Evolutionary conservation across 2,113 vertebrate species (phyloP).

Genomic region (Erpornis zantholeuca): DNA sequence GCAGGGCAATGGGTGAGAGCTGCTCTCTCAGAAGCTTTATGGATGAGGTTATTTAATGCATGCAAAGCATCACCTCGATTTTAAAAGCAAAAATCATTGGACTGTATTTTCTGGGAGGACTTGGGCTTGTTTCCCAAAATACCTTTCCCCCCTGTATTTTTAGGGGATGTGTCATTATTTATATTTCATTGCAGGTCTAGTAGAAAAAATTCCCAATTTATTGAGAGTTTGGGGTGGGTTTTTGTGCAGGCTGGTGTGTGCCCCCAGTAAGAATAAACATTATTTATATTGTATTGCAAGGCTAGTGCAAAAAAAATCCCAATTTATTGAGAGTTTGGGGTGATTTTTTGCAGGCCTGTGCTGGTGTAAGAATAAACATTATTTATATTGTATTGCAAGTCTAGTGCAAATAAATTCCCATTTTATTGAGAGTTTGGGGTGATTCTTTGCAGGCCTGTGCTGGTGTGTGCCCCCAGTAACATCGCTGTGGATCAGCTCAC

Average conservation of each 20-base stretch:
- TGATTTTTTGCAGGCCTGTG: too few species aligned
- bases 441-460: conserved; percentile 80
- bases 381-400: background rate
- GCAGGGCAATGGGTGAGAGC: conserved; percentile 92
- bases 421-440: background rate
- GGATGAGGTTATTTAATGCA: too few species aligned
- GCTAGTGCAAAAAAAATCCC: too few species aligned
- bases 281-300: too few species aligned
- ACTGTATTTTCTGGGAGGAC: background rate
- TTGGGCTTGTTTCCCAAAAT: background rate
- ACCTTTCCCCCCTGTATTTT: fast-evolving
- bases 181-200: background rate
- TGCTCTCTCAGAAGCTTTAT: background rate
- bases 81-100: background rate
- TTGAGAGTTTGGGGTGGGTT: background rate
- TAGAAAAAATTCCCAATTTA: background rate
- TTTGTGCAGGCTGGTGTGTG: background rate
- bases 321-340: too few species aligned
- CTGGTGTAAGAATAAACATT: too few species aligned
- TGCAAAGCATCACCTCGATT: background rate
- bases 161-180: fast-evolving
- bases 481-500: conserved; percentile 98
- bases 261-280: too few species aligned
- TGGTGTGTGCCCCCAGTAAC: conserved; percentile 97
- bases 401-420: background rate